Evolutionary conservation across 2,888 invertebrate species (phyloP).

Genomic region (Parascotia fuliginaria): DNA sequence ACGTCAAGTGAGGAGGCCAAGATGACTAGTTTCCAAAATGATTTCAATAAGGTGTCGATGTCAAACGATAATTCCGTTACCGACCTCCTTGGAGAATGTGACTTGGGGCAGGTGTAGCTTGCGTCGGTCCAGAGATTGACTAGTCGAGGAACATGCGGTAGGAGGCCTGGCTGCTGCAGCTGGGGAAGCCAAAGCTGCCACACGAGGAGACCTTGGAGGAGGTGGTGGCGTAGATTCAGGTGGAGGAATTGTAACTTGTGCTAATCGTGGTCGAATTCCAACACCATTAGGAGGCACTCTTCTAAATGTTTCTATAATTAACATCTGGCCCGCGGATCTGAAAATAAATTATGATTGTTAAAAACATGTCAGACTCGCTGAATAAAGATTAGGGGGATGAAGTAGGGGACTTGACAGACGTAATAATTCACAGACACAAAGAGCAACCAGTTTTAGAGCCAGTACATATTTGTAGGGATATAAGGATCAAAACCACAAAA

Average conservation of each 20-base stretch:
- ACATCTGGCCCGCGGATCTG: constrained; percentile 89
- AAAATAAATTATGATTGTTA: constrained; percentile 38
- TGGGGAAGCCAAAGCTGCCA: constrained; percentile 67
- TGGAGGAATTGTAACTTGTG: constrained; percentile 65
- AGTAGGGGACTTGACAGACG: too few species aligned
- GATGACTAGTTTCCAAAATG: constrained; percentile 54
- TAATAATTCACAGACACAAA: too few species aligned
- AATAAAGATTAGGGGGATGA: too few species aligned
- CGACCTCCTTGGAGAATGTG: constrained; percentile 96
- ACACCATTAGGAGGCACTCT: constrained; percentile 80
- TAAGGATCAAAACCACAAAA: too few species aligned
- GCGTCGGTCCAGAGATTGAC: constrained; percentile 86
- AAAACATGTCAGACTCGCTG: not conserved
- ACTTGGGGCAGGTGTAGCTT: constrained; percentile 92
- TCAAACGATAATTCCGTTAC: constrained; percentile 94
- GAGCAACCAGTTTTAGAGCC: too few species aligned
- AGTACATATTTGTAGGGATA: too few species aligned
- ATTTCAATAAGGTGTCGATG: constrained; percentile 48
- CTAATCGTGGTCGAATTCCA: constrained; percentile 59
- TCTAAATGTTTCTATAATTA: constrained; percentile 90
- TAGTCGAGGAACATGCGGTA: constrained; percentile 90
- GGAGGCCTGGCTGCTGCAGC: constrained; percentile 86
- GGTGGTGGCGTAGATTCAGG: constrained; percentile 76
- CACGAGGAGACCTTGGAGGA: constrained; percentile 71
- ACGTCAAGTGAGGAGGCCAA: constrained; percentile 18